These are phyloP conservation scores for Hermaeophaga mercurialis DNA, from an alignment of 2,888 invertebrate species.

Conservation along the genomic window DNA sequence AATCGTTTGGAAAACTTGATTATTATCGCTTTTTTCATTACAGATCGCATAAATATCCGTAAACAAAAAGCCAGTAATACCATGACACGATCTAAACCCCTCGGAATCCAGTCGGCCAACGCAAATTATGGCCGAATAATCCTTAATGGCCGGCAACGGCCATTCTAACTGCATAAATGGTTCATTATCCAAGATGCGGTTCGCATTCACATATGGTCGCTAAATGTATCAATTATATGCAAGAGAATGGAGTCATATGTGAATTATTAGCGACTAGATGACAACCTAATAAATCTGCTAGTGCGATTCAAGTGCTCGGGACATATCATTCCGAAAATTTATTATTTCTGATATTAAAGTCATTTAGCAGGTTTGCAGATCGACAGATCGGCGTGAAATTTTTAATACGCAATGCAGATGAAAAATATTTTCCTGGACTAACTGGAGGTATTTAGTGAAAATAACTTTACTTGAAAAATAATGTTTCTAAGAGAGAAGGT, in stretches of 20 bases:
- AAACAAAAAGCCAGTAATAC: slow-evolving; percentile 11
- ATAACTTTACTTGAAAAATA: too few species aligned
- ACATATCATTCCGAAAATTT: too few species aligned
- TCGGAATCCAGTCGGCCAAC: slow-evolving; percentile 13
- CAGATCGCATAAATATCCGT: neutral
- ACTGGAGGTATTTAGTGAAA: too few species aligned
- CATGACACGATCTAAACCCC: slow-evolving; percentile 6
- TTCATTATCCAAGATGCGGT: slow-evolving; percentile 29
- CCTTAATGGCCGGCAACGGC: slow-evolving; percentile 20
- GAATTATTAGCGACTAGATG: slow-evolving; percentile 23
- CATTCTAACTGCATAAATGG: slow-evolving; percentile 27
- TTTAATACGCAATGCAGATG: too few species aligned
- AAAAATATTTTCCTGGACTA: too few species aligned
- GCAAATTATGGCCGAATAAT: slow-evolving; percentile 24
- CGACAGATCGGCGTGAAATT: too few species aligned
- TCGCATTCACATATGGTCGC: slow-evolving; percentile 16
- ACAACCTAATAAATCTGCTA: neutral
- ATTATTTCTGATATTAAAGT: too few species aligned
- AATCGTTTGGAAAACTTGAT: too few species aligned
- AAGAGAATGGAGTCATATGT: slow-evolving; percentile 26
- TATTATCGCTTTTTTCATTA: too few species aligned
- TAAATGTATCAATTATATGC: slow-evolving; percentile 32
- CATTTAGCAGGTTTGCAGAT: too few species aligned
- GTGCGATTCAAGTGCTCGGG: too few species aligned
- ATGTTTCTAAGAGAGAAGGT: too few species aligned